A percentile compares a stretch with the other conserved stretches of the same genome.
Conservation (phyloP, 2,888 invertebrate species). For the Macrophya alboannulata region DNA sequence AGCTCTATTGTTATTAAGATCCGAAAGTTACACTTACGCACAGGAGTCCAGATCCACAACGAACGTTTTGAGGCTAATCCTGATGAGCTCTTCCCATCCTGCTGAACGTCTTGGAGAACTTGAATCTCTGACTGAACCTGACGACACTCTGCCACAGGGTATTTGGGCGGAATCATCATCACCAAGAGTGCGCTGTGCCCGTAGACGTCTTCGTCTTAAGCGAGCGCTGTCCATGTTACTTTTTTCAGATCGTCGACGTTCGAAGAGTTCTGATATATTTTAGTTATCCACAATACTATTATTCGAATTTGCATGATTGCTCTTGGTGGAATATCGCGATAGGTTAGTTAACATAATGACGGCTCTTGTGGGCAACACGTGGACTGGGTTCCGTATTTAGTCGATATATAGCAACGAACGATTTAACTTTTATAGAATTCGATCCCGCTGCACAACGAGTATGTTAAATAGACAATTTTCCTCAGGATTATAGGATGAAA, state of each 20-base stretch:
- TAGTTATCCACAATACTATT: constrained; percentile 20
- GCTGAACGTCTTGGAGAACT: constrained; percentile 35
- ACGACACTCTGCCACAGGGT: constrained; percentile 4
- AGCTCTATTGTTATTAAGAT: not conserved
- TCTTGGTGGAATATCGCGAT: not conserved
- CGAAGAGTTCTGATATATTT: constrained; percentile 2
- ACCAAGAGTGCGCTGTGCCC: constrained; percentile 47
- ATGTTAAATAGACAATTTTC: not conserved
- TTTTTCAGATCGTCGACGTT: not conserved
- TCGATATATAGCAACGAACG: not conserved
- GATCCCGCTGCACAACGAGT: not conserved
- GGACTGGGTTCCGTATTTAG: not conserved
- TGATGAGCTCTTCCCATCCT: constrained; percentile 50
- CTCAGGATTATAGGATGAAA: not conserved
- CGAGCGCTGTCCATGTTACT: constrained; percentile 44
- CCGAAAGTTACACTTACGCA: constrained; percentile 20
- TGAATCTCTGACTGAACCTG: constrained; percentile 35
- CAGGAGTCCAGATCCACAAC: constrained; percentile 48
- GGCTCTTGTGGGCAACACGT: constrained; percentile 10
- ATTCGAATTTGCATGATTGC: not conserved
- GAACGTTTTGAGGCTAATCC: constrained; percentile 46
- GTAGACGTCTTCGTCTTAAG: constrained; percentile 46
- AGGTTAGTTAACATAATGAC: not conserved
- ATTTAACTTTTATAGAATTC: not conserved
- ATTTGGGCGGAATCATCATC: constrained; percentile 34